These are phyloP conservation scores for Cosmia pyralina DNA, from an alignment of 2,888 invertebrate genomes.

Conservation along the genomic window DNA sequence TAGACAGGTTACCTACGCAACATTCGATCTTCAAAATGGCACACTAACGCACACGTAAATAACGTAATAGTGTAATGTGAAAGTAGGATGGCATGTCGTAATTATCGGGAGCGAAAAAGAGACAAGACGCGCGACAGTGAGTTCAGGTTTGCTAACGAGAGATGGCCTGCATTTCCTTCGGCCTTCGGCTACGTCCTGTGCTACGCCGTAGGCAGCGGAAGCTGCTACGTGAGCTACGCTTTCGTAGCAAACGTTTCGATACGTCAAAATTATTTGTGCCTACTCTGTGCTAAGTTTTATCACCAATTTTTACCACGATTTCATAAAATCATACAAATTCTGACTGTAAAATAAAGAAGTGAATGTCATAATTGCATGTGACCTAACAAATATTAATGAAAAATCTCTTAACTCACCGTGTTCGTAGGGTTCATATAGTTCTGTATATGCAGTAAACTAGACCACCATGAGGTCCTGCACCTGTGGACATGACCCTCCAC, in stretches of 20 bases:
- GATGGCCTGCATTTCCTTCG: not conserved
- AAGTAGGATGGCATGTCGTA: not conserved
- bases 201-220: not conserved
- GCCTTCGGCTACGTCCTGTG: conserved; percentile 9
- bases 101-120: not conserved
- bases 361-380: not conserved
- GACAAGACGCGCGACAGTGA: not conserved
- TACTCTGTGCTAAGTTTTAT: not conserved
- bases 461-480: conserved; percentile 78
- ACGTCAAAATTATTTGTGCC: not conserved
- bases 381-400: not conserved
- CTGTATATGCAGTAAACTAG: conserved; percentile 76
- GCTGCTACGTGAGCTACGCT: not conserved
- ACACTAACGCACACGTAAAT: not conserved
- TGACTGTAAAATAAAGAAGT: not conserved
- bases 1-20: not conserved
- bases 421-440: conserved; percentile 72
- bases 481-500: conserved; percentile 60
- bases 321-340: not conserved
- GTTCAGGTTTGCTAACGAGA: not conserved
- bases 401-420: conserved; percentile 62
- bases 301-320: not conserved
- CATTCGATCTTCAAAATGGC: not conserved
- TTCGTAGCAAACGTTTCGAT: conserved; percentile 4
- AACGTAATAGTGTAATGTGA: not conserved